Evolutionary conservation across 2,113 vertebrate species (phyloP).

Genomic region (Apaloderma vittatum): DNA sequence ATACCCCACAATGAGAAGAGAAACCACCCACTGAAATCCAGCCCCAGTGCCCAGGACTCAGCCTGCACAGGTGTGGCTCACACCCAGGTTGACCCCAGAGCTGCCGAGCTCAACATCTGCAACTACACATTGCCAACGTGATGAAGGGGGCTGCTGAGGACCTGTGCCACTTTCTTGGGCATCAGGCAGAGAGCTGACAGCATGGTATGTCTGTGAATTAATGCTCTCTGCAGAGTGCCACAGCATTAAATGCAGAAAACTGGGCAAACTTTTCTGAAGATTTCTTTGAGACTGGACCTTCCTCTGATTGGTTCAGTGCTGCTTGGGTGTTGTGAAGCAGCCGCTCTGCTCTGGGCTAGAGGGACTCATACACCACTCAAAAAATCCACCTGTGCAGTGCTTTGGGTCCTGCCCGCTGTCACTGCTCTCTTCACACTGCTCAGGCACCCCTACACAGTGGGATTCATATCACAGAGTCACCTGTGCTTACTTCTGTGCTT

Average conservation of each 20-base stretch:
- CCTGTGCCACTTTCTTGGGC: background rate
- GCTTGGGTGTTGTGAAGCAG: background rate
- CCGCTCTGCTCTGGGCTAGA: background rate
- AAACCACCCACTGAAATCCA: background rate
- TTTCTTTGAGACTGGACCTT: background rate
- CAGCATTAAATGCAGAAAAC: background rate
- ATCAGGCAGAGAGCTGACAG: background rate
- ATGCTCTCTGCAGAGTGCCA: background rate
- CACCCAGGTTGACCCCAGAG: background rate
- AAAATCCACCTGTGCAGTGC: background rate
- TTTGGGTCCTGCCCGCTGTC: background rate
- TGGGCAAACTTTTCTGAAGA: background rate
- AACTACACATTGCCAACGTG: accelerated
- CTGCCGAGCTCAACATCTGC: background rate
- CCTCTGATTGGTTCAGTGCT: background rate
- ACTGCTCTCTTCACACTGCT: background rate
- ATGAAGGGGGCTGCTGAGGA: background rate
- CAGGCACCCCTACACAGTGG: background rate
- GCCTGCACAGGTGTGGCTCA: background rate
- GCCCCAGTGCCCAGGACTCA: background rate
- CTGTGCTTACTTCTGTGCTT: background rate
- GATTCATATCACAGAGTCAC: background rate
- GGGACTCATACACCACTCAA: background rate
- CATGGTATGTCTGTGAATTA: background rate
- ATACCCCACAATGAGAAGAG: accelerated